Evolutionary conservation across 2,797 vertebrate genomes (phyloP).

Genomic region (Amniataba percoides): DNA sequence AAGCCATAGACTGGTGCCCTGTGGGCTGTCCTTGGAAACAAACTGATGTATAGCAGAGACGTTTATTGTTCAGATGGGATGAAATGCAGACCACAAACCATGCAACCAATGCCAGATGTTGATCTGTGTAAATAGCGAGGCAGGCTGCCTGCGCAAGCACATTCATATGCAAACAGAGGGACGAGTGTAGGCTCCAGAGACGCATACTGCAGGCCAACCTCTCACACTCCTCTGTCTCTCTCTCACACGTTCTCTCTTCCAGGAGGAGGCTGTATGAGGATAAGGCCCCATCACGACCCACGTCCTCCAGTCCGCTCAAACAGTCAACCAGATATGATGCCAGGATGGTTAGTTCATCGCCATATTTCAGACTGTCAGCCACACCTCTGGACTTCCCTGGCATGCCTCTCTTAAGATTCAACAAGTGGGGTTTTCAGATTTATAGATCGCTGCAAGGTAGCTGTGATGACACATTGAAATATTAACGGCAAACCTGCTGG

Average conservation of each 20-base stretch:
- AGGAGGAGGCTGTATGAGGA: conserved; percentile 79
- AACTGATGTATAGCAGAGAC: conserved; percentile 62
- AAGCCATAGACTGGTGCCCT: conserved; percentile 36
- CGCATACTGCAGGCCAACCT: conserved; percentile 34
- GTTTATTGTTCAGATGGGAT: conserved; percentile 73
- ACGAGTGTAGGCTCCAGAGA: conserved; percentile 42
- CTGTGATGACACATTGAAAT: conserved; percentile 45
- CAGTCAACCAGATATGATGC: conserved; percentile 74
- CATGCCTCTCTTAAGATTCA: conserved; percentile 7
- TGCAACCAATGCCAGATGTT: conserved; percentile 76
- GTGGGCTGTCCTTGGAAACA: conserved; percentile 57
- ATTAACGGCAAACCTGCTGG: conserved; percentile 17
- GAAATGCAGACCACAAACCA: conserved; percentile 71
- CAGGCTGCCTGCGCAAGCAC: conserved; percentile 62
- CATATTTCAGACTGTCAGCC: neutral
- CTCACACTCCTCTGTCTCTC: conserved; percentile 18
- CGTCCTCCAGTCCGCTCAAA: conserved; percentile 77
- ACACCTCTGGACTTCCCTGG: conserved; percentile 10
- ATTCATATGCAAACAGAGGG: conserved; percentile 59
- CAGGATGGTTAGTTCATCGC: conserved; percentile 83
- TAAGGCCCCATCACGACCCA: conserved; percentile 66
- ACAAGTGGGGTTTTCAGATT: conserved; percentile 17
- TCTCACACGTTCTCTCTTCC: conserved; percentile 39
- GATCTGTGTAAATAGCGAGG: conserved; percentile 65
- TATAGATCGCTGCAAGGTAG: conserved; percentile 19